These are phyloP conservation scores for Heterodera schachtii DNA, from an alignment of 1,140 invertebrate genomes.

Conservation along the genomic window DNA sequence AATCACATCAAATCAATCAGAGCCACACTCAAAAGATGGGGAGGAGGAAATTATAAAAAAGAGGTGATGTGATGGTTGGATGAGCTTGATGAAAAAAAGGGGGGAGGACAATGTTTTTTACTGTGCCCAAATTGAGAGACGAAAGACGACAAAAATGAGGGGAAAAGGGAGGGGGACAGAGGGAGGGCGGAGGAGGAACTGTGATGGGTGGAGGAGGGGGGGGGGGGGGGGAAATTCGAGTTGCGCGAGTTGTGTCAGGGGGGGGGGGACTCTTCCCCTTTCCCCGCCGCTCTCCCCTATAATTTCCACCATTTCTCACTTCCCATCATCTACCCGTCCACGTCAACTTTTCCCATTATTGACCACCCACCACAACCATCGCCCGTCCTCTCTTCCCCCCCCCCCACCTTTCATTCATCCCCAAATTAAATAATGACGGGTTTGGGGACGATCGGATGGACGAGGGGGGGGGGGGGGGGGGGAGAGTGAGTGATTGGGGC, in stretches of 20 bases:
- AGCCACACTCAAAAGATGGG: background rate
- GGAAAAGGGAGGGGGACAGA: no score
- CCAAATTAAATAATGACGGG: background rate
- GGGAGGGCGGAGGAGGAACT: background rate
- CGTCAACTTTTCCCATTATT: background rate
- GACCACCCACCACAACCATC: background rate
- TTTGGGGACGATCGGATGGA: background rate
- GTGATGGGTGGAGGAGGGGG: background rate
- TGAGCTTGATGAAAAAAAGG: background rate
- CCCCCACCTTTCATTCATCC: no score
- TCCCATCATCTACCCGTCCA: background rate
- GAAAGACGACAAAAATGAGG: background rate
- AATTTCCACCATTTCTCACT: background rate
- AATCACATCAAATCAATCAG: background rate
- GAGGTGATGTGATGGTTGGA: background rate
- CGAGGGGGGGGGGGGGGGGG: no score
- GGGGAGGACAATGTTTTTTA: background rate
- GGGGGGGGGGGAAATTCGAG: background rate
- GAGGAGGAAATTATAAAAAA: background rate
- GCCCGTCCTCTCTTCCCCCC: no score
- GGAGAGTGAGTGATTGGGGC: no score
- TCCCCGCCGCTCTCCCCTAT: background rate
- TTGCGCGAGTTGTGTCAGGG: background rate
- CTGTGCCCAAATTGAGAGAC: constrained; percentile 8
- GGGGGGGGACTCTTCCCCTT: background rate